Evolutionary conservation across 2,797 vertebrate genomes (phyloP).

Genomic region (Falco biarmicus): DNA sequence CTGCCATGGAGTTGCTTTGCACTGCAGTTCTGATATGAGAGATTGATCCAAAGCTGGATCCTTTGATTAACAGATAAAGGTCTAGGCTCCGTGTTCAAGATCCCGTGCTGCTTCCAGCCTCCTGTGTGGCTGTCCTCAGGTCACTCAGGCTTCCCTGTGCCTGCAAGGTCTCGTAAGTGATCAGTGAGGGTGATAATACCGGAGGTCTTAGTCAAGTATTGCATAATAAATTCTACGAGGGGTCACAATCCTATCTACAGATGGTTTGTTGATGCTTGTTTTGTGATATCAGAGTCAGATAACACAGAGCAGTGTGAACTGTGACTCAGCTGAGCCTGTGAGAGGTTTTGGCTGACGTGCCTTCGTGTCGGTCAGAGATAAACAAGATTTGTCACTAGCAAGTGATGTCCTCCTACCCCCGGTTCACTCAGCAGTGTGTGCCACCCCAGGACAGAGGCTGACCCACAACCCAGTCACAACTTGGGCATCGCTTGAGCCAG

Average conservation of each 20-base stretch:
- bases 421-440: neutral
- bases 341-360: neutral
- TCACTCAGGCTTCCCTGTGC: neutral
- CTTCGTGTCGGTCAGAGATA: neutral
- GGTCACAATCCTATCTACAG: neutral
- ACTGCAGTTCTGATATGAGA: neutral
- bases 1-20: neutral
- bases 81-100: neutral
- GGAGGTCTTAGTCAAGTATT: neutral
- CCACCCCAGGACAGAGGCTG: rapidly evolving
- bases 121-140: neutral
- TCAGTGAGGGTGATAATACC: neutral
- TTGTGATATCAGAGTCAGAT: neutral
- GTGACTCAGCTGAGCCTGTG: neutral
- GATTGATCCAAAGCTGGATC: neutral
- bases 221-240: neutral
- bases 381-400: neutral
- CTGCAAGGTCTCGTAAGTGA: neutral
- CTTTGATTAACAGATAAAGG: neutral
- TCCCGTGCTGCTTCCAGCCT: rapidly evolving
- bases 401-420: neutral
- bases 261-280: neutral
- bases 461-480: rapidly evolving
- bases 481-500: neutral
- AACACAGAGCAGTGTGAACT: neutral